Percentiles rank a stretch among this genome's conserved stretches.
phyloP scores from a whole-genome alignment of 2,888 invertebrate species.

The Lamproptera curius region DNA sequence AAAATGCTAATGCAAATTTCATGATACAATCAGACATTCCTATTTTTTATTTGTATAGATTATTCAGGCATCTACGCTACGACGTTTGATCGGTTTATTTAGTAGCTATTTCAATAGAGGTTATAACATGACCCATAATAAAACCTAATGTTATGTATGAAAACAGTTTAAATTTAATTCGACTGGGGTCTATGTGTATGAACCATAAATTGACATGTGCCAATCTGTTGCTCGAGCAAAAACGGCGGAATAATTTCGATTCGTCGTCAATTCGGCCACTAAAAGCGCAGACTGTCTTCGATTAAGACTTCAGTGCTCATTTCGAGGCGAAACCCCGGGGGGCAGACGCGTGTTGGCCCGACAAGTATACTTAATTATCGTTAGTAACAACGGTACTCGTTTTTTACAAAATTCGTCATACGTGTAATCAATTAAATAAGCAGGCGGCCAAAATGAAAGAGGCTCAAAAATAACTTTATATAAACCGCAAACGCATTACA shows the following conservation, averaged over 20 bases:
- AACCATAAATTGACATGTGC: not conserved
- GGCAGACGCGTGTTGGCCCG: constrained; percentile 33
- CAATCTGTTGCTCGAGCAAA: constrained; percentile 11
- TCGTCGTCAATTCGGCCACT: constrained; percentile 20
- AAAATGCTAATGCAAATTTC: no score
- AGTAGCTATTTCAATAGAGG: no score
- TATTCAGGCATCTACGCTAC: no score
- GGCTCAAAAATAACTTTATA: no score
- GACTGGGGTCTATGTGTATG: no score
- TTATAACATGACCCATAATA: no score
- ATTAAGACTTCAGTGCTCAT: constrained; percentile 46
- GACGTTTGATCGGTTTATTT: no score
- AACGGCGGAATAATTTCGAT: constrained; percentile 9
- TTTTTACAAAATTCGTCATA: constrained; percentile 3
- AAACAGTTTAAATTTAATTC: no score
- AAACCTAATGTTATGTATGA: no score
- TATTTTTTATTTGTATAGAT: no score
- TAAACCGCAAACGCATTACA: not conserved
- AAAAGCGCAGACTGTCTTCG: constrained; percentile 32
- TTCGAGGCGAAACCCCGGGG: constrained; percentile 36
- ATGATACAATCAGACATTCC: no score
- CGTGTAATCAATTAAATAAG: constrained; percentile 10
- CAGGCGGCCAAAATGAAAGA: not conserved
- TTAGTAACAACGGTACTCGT: constrained; percentile 38
- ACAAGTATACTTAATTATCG: constrained; percentile 35